Evolutionary conservation across 2,797 vertebrate genomes (phyloP), one percentile per base, ranked within the genome.

Genomic region (Alectoris magna): DNA sequence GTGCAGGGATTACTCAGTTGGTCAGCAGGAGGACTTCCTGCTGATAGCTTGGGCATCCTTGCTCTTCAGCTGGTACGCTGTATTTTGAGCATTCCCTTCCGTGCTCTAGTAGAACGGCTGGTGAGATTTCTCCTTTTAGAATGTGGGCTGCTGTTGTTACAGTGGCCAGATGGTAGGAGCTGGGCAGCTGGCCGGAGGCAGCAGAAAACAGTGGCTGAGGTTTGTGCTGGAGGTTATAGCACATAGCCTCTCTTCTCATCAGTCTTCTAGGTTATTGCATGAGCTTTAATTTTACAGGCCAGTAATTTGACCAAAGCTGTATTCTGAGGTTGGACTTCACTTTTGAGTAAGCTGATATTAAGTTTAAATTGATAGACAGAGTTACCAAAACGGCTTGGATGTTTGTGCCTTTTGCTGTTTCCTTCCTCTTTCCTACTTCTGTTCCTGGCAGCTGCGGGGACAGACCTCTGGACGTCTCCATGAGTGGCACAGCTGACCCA

Each of bases 241-340:
- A 4, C 68, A 31, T 5, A 70, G 49, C 67, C 77, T 76, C 36
- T 64, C 80, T 62, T 81, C 53, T 75, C 53, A 36, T 76, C 75
- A 31, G 48, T 26, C 79, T 92, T 51, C 18, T 31, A 11, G 49
- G 11, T 2, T 75, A 26, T 14, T 55, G 66, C 64, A 11, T 16
- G 44, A 77, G 22, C 84, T 87, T 91, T 77, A 49, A 69, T 93
- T 93, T 77, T 59, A 13, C 27, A 7, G 63, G 87, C 79, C 62
- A 71, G 55, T 84, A 59, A 31, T 87, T 62, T 79, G 81, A 94
- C 78, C 75, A 68, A 59, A 94, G 55, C 62, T 48, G 55, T 58
- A 41, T 83, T 94, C 90, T 91, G 87, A 89, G 88, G 87, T 83
- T 63, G 58, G 43, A 41, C 84, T 90, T 88, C 7, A 14, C 49